phyloP scores from a whole-genome alignment of 2,888 invertebrate genomes.

The Dromius quadrimaculatus region DNA sequence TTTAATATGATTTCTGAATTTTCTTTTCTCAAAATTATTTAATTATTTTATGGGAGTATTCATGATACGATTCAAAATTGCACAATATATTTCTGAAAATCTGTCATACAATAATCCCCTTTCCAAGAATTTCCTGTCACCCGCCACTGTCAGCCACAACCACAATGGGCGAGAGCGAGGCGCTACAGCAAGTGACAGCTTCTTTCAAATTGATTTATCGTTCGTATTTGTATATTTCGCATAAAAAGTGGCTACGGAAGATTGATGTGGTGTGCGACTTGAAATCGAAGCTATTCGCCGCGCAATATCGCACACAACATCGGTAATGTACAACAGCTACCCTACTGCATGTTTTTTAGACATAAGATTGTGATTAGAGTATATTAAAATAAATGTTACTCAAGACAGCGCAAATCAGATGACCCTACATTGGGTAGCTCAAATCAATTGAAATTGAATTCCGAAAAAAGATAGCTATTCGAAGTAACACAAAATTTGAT shows the following conservation, averaged over 20 bases:
- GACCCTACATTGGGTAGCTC: too few relatives aligned
- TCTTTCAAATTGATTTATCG: constrained; percentile 55
- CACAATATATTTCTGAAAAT: neutral
- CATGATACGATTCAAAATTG: too few relatives aligned
- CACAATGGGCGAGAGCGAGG: constrained; percentile 45
- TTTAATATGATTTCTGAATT: too few relatives aligned
- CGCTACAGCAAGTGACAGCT: constrained; percentile 54
- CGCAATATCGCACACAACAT: neutral
- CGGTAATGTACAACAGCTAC: neutral
- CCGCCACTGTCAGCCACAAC: constrained; percentile 31
- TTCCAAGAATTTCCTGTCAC: neutral
- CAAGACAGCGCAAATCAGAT: too few relatives aligned
- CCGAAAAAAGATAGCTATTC: too few relatives aligned
- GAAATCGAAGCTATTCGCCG: constrained; percentile 44
- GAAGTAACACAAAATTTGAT: too few relatives aligned
- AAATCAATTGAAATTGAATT: too few relatives aligned
- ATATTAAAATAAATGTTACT: too few relatives aligned
- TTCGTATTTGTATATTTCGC: constrained; percentile 55
- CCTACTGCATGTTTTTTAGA: neutral
- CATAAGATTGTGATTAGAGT: too few relatives aligned
- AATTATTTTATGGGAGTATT: too few relatives aligned
- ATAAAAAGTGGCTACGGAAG: constrained; percentile 53
- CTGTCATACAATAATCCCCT: neutral
- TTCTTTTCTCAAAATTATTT: too few relatives aligned
- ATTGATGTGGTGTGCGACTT: constrained; percentile 54